Base-by-base conservation (phyloP, 2,113 vertebrate species). In the Sialia sialis region DNA sequence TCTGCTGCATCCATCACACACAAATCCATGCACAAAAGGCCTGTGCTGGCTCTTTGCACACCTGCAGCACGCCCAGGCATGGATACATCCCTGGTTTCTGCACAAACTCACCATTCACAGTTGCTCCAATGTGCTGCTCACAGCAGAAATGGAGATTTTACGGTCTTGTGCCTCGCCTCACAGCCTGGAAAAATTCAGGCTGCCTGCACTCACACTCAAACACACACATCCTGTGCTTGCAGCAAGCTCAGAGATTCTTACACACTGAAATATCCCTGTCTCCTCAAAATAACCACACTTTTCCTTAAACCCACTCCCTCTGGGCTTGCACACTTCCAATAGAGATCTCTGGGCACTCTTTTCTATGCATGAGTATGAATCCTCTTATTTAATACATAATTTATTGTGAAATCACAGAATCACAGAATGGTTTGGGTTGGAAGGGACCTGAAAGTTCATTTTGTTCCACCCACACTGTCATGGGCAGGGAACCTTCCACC, bases 291-390 rank as follows among this genome's bases (percentile, higher is more conserved):
- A 66, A 5, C 10, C 30, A 5, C 49, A 1, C 6, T 32, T 90
- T 39, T 21, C 67, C 79, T 34, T 38, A 58, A 76, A 83, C 9
- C n/a, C n/a, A 3, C 36, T 7, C 1, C 0, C 60, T 4, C 16
- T 23, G 36, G n/a, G 3, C 54, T 73, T 49, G 48, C 13, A 18
- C 8, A 8, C 0, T 29, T 8, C 16, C 8, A 14, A 6, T 7
- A 15, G 12, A 49, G 9, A 3, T 66, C 51, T 73, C 51, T 44
- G 63, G 52, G 30, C 15, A 7, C 30, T 25, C 70, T 48, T 72
- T 82, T 59, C 25, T 32, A 5, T n/a, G 18, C 30, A 7, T 18
- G 34, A 34, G 12, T 15, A 9, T 3, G n/a, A 15, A 32, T 1
- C 0, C 3, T 14, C 10, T 5, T 2, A 43, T 60, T 83, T 51